Base-by-base conservation (phyloP, 2,113 vertebrate species). In the Myodes glareolus region DNA sequence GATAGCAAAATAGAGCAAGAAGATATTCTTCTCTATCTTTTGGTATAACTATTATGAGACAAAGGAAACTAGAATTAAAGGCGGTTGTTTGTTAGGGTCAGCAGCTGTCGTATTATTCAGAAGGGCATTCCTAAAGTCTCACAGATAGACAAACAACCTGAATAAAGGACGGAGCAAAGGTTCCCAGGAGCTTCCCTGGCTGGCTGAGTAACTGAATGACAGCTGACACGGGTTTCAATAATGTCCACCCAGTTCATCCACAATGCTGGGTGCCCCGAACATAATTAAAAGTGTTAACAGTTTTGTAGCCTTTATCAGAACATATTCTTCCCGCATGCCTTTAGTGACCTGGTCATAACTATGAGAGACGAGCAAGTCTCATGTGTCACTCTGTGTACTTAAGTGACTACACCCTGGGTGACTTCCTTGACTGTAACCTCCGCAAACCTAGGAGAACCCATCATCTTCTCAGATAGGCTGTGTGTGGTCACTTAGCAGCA, bases 201-300 rank as follows among this genome's bases (percentile, higher is more conserved):
- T 68, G 76, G 55, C 61, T 76, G 95, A 94, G 89, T 97, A 97
- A 96, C 93, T 97, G 98, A 98, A 96, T 97, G 97, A 97, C 98
- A 98, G 96, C 97, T 97, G 97, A 97, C 97, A 98, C 97, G 91
- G 72, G 97, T 98, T 98, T 96, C 97, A 98, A 98, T 98, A 98
- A 98, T 25, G 87, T 0, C 21, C 36, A 88, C 94, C 91, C 97
- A 89, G 94, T 92, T 95, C 50, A 91, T 95, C 95, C 91, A 90
- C 78, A 97, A 97, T 82, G 94, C 95, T 80, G 76, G 84, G 94
- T 94, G 97, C 98, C 96, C 97, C 94, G 96, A 97, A 97, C 88
- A 73, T 98, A 98, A 98, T 98, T 97, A 98, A 98, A 98, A 98
- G 97, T 92, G 97, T 97, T 98, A 98, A 98, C 97, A 98, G 98